These are phyloP conservation scores for Panorpa germanica DNA, from an alignment of 2,888 invertebrate species.

Conservation along the genomic window DNA sequence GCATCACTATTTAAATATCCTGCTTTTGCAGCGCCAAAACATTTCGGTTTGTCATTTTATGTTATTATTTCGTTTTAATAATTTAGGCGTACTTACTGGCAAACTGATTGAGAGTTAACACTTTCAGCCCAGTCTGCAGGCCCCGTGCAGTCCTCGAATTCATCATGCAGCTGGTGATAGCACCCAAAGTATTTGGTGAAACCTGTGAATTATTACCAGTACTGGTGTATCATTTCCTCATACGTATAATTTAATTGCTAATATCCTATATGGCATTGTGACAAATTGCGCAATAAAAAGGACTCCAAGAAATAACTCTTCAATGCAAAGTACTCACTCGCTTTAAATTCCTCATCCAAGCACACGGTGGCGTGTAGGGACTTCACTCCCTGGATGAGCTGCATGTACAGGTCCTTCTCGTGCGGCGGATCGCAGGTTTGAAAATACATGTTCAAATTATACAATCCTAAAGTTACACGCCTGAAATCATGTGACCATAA, in stretches of 20 bases:
- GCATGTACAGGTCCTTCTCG: conserved; percentile 26
- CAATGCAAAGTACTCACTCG: conserved; percentile 13
- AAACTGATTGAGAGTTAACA: conserved; percentile 21
- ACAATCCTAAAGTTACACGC: conserved; percentile 19
- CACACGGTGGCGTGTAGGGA: conserved; percentile 25
- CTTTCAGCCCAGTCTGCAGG: conserved; percentile 33
- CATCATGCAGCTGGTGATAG: conserved; percentile 24
- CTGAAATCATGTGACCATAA: conserved; percentile 14
- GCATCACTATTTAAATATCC: too few relatives aligned
- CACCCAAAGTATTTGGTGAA: conserved; percentile 22
- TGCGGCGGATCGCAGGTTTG: conserved; percentile 21
- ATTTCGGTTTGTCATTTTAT: too few relatives aligned
- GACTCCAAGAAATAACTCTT: too few relatives aligned
- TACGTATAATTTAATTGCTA: not conserved
- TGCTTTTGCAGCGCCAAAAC: too few relatives aligned
- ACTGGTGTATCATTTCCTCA: not conserved
- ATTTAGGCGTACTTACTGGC: conserved; percentile 20
- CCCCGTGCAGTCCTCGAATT: conserved; percentile 30
- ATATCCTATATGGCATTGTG: too few relatives aligned
- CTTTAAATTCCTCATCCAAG: conserved; percentile 14
- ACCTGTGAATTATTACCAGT: conserved; percentile 13
- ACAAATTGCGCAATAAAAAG: too few relatives aligned
- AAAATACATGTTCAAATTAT: conserved; percentile 21
- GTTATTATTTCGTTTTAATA: conserved; percentile 4
- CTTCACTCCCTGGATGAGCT: conserved; percentile 24